These are phyloP conservation scores for Tichodroma muraria DNA, from an alignment of 2,113 vertebrate genomes.

Conservation along the genomic window DNA sequence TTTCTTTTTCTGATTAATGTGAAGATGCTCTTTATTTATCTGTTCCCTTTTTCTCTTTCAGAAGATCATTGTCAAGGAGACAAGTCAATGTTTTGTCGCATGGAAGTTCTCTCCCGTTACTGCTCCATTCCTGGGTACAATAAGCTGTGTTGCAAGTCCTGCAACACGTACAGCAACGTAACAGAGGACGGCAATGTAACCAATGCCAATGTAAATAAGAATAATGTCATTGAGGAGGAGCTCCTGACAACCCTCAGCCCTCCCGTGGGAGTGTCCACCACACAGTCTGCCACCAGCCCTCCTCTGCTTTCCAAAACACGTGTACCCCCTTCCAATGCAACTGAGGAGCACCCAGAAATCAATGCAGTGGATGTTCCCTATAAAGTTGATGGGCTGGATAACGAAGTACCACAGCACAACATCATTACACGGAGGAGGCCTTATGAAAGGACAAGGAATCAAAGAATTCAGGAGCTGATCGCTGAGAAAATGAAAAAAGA, in stretches of 20 bases:
- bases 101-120: constrained; percentile 86
- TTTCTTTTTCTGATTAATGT: not conserved
- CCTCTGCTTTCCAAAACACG: not conserved
- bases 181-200: not conserved
- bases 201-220: constrained; percentile 8
- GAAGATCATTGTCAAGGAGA: constrained; percentile 87
- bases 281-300: constrained; percentile 5
- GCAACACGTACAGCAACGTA: constrained; percentile 64
- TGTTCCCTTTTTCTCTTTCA: constrained; percentile 81
- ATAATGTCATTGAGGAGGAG: constrained; percentile 59
- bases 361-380: constrained; percentile 82
- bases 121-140: constrained; percentile 86
- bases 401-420: constrained; percentile 81
- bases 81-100: constrained; percentile 90
- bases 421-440: constrained; percentile 79
- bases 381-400: constrained; percentile 67
- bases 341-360: constrained; percentile 74
- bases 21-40: constrained; percentile 45
- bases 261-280: not conserved
- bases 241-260: constrained; percentile 47
- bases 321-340: constrained; percentile 34
- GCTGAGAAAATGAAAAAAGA: constrained; percentile 81
- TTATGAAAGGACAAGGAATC: constrained; percentile 88
- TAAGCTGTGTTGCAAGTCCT: constrained; percentile 92
- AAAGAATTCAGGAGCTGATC: constrained; percentile 91